Conservation (phyloP, 2,888 invertebrate genomes). For the Arctia plantaginis region DNA sequence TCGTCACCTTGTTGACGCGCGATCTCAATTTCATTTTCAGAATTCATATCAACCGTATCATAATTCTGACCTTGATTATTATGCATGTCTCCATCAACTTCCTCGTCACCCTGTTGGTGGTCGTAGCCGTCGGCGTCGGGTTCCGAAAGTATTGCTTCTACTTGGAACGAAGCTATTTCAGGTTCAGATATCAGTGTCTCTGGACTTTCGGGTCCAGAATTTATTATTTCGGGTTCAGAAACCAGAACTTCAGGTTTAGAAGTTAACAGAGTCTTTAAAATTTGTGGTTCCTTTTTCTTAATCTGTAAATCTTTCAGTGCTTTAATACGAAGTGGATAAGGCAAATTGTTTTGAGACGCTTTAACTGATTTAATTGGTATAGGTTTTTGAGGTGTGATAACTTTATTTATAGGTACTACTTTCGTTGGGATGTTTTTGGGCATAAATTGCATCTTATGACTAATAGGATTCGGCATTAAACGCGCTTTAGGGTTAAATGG, state of each 20-base stretch:
- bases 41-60: conserved; percentile 83
- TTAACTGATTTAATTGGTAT: conserved; percentile 74
- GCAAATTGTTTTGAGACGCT: conserved; percentile 72
- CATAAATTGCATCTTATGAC: conserved; percentile 78
- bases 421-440: conserved; percentile 69
- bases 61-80: conserved; percentile 75
- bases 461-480: conserved; percentile 82
- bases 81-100: conserved; percentile 60
- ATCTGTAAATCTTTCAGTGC: conserved; percentile 84
- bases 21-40: conserved; percentile 84
- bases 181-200: conserved; percentile 84
- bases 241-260: conserved; percentile 80
- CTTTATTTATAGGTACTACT: conserved; percentile 66
- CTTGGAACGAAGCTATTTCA: conserved; percentile 84
- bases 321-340: conserved; percentile 82
- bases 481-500: conserved; percentile 84
- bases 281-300: conserved; percentile 83
- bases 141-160: conserved; percentile 81
- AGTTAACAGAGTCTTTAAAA: conserved; percentile 82
- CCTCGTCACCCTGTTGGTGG: conserved; percentile 63
- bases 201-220: conserved; percentile 84
- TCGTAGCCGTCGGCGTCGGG: conserved; percentile 78
- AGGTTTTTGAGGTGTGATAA: conserved; percentile 73
- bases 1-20: conserved; percentile 72
- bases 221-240: conserved; percentile 82